Evolutionary conservation across 2,888 invertebrate species (phyloP), one percentile per base, ranked within the genome.

Genomic region (Myopa testacea): DNA sequence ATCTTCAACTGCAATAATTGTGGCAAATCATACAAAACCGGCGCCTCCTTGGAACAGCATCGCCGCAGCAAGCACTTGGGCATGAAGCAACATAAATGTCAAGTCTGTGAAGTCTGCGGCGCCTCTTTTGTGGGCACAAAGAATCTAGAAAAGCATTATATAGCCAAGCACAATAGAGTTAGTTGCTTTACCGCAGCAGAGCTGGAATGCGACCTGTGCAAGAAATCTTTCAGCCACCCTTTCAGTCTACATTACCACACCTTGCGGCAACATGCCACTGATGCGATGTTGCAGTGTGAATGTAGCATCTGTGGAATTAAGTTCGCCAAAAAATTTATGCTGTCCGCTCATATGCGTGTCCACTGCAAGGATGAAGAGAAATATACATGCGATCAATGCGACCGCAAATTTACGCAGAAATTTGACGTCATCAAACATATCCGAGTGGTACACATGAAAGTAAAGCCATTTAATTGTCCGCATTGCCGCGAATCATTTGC

Each of bases 401-500:
- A 79, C 8, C 80, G 81, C 37, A 80, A 79, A 45, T 82, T 82
- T 52, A 67, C 80, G 14, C 80, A 80, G 50, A 78, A 78, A 34
- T 78, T 78, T n/a, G 81, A 81, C 52, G 79, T 81, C 37, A 72
- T 76, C 4, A 80, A 81, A 62, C 82, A 82, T 52, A 79, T 80
- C 37, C 78, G 78, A 0, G 55, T 80, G 14, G 78, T 81, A 0
- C 82, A 82, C 71, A 62, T 82, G 26, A 82, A 82, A 78, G 77
- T 79, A 5, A 82, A 81, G 40, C 81, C 81, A 8, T 80, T 80
- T 72, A 45, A 78, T 26, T 82, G 82, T 68, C 79, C 78, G 69
- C 78, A 80, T 60, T 82, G 82, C 60, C 79, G 80, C 0, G 80
- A 81, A 38, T 79, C 80, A 10, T 82, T 82, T 77, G 81, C 80